A percentile compares a stretch with the other conserved stretches of the same genome.
These are phyloP conservation scores for Stictocephala bisonia DNA, from an alignment of 2,888 invertebrate species.

Conservation along the genomic window DNA sequence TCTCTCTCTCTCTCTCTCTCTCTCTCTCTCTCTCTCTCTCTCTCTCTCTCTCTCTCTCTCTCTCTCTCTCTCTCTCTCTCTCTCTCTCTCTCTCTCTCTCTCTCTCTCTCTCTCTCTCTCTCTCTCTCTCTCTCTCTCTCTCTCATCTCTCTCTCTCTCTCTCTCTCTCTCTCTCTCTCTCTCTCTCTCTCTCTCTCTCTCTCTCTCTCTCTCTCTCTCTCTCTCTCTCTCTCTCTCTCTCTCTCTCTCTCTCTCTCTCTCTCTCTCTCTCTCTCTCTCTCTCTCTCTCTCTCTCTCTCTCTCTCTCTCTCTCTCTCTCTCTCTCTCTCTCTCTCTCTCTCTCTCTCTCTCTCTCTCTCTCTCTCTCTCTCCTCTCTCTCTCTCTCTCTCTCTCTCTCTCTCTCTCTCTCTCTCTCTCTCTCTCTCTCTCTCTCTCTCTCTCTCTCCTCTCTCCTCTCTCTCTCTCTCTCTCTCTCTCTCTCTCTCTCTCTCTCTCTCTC, in stretches of 20 bases:
- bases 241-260: constrained; percentile 8
- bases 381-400: constrained; percentile 8
- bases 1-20: constrained; percentile 18
- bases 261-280: background rate
- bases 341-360: background rate
- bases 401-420: constrained; percentile 12
- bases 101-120: constrained; percentile 43
- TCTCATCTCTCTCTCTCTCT: no score
- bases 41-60: constrained; percentile 5
- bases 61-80: constrained; percentile 2
- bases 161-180: constrained; percentile 44
- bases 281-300: background rate
- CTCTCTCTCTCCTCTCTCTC: background rate
- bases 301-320: constrained; percentile 44
- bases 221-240: background rate
- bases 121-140: no score
- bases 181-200: constrained; percentile 34
- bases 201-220: background rate
- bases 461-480: constrained; percentile 45
- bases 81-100: constrained; percentile 39
- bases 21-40: constrained; percentile 9
- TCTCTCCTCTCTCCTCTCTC: constrained; percentile 39
- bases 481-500: background rate
- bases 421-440: constrained; percentile 20
- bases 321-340: background rate